Evolutionary conservation across 2,888 invertebrate genomes (phyloP), one percentile per base, ranked within the genome.

Genomic region (Nymphalis c-album): DNA sequence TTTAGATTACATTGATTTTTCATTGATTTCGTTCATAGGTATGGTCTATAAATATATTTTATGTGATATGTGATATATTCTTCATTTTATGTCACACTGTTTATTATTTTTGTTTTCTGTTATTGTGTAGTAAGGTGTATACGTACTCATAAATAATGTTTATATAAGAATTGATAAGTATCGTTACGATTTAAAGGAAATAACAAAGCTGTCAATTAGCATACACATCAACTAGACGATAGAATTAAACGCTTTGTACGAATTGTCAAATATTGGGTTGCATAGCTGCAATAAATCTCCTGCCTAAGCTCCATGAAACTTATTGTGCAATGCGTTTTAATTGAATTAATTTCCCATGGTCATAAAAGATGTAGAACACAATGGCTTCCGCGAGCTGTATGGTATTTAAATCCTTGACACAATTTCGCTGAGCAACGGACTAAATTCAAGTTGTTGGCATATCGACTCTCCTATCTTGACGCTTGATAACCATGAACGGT

Each of bases 321-420:
- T 55, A 64, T 71, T 69, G 64, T 73, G 68, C 67, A 69, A 74
- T 73, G 76, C 71, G 77, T 75, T 79, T 80, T 83, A 83, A 84
- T 86, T 83, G 77, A 86, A 86, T 86, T 85, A 85, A 81, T 82
- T 83, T 87, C 87, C 86, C 88, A 87, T 85, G 85, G 77, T 75
- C 75, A 79, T 80, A 79, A 79, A 78, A 76, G 76, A 73, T 64
- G 61, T 71, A 70, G 68, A 67, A 73, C 65, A 79, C 80, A 80
- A 80, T 80, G 71, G 71, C 63, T 64, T 71, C 69, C 64, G 67
- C 74, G 73, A 68, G 65, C 69, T 75, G 63, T 73, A 73, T 73
- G 74, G 76, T 74, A 73, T 78, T 72, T 53, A 69, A 64, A 78
- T 75, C 89, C 90, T 87, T 90, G 89, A 83, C 89, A 85, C 76